Base-by-base conservation (phyloP, 1,140 invertebrate genomes). In the Dendroctonus ponderosae region DNA sequence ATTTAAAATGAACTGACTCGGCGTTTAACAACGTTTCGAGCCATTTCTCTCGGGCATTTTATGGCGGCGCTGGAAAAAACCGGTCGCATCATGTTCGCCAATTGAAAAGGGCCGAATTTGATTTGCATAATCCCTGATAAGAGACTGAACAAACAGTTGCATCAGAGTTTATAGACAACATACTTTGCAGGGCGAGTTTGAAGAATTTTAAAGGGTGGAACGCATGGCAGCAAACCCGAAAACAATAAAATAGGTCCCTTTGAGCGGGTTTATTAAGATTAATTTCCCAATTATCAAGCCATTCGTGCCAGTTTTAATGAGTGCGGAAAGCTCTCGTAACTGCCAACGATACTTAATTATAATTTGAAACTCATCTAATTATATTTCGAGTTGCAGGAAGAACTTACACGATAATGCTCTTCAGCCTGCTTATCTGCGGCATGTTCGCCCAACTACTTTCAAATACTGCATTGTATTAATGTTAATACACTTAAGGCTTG, bases 291-390 rank as follows among this genome's bases (percentile, higher is more conserved):
- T 56, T 40, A 56, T 56, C 53, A 56, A 56, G 53, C 11, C 15
- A 41, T 56, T 56, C 41, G 53, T 56, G 40, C 37, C n/a, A 15
- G 8, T 40, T 11, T 11, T 56, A 56, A 56, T 56, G 53, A 56
- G 37, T 40, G 9, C 40, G 40, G 53, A 56, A 56, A 56, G 53
- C 53, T 56, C 53, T 56, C 53, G 26, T 39, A 56, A 42, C 40
- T 42, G 40, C 37, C 53, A 56, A 56, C 53, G 39, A 38, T 56
- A 42, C 53, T 56, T 56, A 56, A 56, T 56, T 56, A 56, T 56
- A 26, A 56, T 56, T 56, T 56, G 37, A 56, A 56, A 42, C 53
- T 56, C 53, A 40, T 56, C 53, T 56, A 56, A 56, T 56, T 56
- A 56, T 56, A 56, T 56, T 56, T 56, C 37, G 37, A 56, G 37